A percentile compares a stretch with the other conserved stretches of the same genome.
These are phyloP conservation scores for Polydrusus tereticollis DNA, from an alignment of 2,888 invertebrate species.

Conservation along the genomic window DNA sequence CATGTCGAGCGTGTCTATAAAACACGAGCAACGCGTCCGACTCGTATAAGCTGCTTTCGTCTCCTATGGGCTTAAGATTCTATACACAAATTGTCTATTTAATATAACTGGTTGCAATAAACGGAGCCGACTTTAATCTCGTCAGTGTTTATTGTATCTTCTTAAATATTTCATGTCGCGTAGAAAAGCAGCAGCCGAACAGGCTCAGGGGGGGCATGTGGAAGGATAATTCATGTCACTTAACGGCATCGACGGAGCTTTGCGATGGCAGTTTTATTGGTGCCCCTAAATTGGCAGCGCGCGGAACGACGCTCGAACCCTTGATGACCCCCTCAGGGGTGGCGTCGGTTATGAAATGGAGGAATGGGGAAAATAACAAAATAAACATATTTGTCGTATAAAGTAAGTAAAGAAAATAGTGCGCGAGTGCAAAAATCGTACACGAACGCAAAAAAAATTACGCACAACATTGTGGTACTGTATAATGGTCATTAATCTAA, in stretches of 20 bases:
- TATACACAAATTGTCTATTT: constrained; percentile 50
- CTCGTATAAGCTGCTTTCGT: constrained; percentile 23
- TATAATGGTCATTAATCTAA: too few relatives aligned
- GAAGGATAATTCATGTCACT: constrained; percentile 69
- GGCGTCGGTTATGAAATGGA: constrained; percentile 24
- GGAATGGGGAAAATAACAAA: background rate
- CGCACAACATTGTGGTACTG: too few relatives aligned
- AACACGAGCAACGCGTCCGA: constrained; percentile 19
- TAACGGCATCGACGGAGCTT: constrained; percentile 69
- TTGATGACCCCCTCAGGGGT: constrained; percentile 45
- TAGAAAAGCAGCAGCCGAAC: constrained; percentile 54
- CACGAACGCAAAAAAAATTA: too few relatives aligned
- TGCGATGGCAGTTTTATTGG: constrained; percentile 69
- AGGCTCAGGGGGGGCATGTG: constrained; percentile 59
- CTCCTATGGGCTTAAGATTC: constrained; percentile 41
- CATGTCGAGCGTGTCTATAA: constrained; percentile 14
- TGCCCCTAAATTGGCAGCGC: constrained; percentile 67
- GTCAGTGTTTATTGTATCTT: constrained; percentile 62
- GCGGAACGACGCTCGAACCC: constrained; percentile 33
- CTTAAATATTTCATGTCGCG: constrained; percentile 67
- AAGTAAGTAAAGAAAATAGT: background rate
- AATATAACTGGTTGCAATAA: constrained; percentile 49
- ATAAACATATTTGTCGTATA: background rate
- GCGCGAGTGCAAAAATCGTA: too few relatives aligned
- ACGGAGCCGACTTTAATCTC: constrained; percentile 49